Percentiles rank a stretch among this genome's conserved stretches.
Evolutionary conservation across 2,113 vertebrate genomes (phyloP).

Genomic region (Corvus hawaiiensis): DNA sequence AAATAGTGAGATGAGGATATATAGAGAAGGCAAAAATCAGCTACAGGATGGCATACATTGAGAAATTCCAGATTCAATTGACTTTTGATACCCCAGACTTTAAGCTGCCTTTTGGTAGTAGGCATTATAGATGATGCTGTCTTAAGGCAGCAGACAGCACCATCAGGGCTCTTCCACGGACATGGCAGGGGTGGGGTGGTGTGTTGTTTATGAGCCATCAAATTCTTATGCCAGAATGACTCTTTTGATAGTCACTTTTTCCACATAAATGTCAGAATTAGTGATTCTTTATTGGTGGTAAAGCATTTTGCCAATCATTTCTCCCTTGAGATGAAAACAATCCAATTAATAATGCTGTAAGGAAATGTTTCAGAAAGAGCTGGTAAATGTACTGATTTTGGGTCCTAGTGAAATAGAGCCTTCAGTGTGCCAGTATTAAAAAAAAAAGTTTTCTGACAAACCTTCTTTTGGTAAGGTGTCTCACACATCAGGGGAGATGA

Average conservation of each 20-base stretch:
- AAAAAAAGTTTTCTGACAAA: not conserved
- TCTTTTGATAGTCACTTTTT: not conserved
- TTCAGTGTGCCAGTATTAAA: not conserved
- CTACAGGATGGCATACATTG: not conserved
- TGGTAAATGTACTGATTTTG: not conserved
- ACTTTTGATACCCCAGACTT: not conserved
- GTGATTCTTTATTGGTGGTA: not conserved
- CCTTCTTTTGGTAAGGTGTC: not conserved
- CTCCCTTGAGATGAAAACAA: not conserved
- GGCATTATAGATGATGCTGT: not conserved
- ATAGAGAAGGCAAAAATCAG: not conserved
- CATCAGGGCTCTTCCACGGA: fast-evolving
- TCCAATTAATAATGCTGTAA: not conserved
- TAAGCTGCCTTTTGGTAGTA: not conserved
- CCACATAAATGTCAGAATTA: not conserved
- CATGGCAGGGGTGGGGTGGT: fast-evolving
- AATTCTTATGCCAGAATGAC: not conserved
- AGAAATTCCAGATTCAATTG: not conserved
- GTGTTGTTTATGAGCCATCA: not conserved
- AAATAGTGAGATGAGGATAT: not conserved
- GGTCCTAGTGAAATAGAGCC: not conserved
- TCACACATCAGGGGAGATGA: not conserved
- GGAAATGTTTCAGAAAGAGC: not conserved
- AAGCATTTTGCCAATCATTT: not conserved
- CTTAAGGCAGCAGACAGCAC: not conserved